phyloP scores from a whole-genome alignment of 2,113 vertebrate genomes.

The Rutilus rutilus region DNA sequence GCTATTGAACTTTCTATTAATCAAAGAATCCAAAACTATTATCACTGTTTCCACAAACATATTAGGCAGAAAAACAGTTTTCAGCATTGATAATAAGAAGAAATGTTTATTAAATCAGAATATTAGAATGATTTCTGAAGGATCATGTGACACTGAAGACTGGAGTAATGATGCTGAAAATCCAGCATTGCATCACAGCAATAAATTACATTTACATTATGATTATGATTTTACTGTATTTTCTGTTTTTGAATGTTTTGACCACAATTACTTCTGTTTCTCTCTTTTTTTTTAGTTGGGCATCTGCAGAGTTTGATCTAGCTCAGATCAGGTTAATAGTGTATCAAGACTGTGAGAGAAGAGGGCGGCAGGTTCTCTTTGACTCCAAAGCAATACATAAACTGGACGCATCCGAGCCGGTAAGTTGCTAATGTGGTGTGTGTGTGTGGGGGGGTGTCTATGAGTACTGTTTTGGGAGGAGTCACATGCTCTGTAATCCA shows the following conservation, averaged over 20 bases:
- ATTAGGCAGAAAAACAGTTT: too few relatives aligned
- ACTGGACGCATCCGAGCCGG: constrained; percentile 61
- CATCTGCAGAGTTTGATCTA: constrained; percentile 82
- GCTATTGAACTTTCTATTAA: not conserved
- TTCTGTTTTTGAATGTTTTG: not conserved
- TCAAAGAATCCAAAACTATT: not conserved
- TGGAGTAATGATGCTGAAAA: not conserved
- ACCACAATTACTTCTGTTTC: not conserved
- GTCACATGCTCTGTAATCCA: constrained; percentile 57
- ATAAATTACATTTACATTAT: not conserved
- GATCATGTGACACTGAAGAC: not conserved
- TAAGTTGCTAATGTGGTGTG: constrained; percentile 38
- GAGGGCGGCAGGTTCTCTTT: constrained; percentile 87
- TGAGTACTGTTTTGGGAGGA: constrained; percentile 48
- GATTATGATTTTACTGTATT: too few relatives aligned
- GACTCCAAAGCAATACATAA: constrained; percentile 86
- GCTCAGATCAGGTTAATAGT: constrained; percentile 86
- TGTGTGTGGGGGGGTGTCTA: constrained; percentile 9
- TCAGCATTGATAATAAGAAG: not conserved
- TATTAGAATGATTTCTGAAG: not conserved
- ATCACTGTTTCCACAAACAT: not conserved
- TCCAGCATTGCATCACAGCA: not conserved
- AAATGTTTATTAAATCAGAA: not conserved
- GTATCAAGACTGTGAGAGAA: constrained; percentile 88
- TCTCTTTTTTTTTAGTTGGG: constrained; percentile 75